Conservation (phyloP, 2,888 invertebrate species). For the Seira ritae region DNA sequence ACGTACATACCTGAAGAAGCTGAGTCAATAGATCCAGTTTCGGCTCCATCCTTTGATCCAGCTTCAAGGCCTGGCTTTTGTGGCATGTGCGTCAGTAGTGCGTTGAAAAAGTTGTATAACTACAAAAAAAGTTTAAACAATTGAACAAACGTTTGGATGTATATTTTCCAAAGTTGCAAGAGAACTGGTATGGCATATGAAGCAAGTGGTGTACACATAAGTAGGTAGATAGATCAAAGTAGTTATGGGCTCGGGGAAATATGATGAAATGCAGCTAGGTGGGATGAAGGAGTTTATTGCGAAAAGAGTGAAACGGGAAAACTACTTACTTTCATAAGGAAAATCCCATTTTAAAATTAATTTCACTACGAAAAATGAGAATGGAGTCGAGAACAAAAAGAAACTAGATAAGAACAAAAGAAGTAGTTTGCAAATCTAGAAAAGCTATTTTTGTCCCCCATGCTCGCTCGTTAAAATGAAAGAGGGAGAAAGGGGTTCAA, state of each 20-base stretch:
- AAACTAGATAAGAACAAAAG: too few relatives aligned
- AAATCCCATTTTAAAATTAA: slow-evolving; percentile 71
- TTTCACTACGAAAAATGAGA: too few relatives aligned
- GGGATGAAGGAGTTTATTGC: too few relatives aligned
- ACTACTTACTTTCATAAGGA: slow-evolving; percentile 85
- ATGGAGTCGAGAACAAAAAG: too few relatives aligned
- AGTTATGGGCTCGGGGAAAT: not conserved
- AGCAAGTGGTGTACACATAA: not conserved
- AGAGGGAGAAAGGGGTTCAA: too few relatives aligned
- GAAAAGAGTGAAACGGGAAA: not conserved
- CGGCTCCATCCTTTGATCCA: slow-evolving; percentile 65
- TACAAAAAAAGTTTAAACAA: slow-evolving; percentile 76
- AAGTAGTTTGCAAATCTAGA: too few relatives aligned
- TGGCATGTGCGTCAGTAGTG: slow-evolving; percentile 90
- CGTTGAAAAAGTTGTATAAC: slow-evolving; percentile 96
- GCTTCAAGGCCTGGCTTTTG: slow-evolving; percentile 73
- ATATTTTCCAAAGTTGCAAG: not conserved
- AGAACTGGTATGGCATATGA: not conserved
- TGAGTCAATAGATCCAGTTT: slow-evolving; percentile 69
- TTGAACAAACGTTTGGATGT: not conserved
- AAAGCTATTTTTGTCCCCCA: too few relatives aligned
- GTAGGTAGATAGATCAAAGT: not conserved
- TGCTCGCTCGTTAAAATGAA: too few relatives aligned
- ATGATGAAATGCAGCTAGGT: not conserved
- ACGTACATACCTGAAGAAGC: slow-evolving; percentile 65